Percentiles rank a stretch among this genome's conserved stretches.
These are phyloP conservation scores for Bombus ignitus DNA, from an alignment of 1,140 invertebrate species.

Conservation along the genomic window DNA sequence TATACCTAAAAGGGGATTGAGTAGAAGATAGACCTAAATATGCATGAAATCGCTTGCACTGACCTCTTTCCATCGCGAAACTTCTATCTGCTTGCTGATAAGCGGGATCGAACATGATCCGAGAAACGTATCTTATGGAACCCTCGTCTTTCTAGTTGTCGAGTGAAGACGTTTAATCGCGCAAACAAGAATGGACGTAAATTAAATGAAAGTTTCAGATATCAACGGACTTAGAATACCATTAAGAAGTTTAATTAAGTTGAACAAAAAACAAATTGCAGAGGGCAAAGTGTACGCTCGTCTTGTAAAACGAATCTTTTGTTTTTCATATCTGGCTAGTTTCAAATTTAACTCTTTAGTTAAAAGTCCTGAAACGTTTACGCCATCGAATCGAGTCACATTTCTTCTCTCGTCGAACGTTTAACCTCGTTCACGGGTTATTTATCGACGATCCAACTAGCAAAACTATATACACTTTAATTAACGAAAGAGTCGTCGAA, in stretches of 20 bases:
- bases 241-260: constrained; percentile 47
- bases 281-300: neutral
- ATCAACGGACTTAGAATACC: constrained; percentile 17
- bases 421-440: neutral
- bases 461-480: neutral
- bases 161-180: constrained; percentile 21
- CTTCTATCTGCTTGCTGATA: neutral
- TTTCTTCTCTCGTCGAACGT: neutral
- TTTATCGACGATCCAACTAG: neutral
- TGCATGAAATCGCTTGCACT: too few species aligned
- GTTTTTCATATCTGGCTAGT: neutral
- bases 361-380: neutral
- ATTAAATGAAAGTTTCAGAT: constrained; percentile 31
- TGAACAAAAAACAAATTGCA: constrained; percentile 16
- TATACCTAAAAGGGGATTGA: neutral
- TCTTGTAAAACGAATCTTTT: neutral
- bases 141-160: neutral
- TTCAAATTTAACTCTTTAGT: neutral
- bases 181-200: constrained; percentile 15
- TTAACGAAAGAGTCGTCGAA: neutral
- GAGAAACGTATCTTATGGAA: too few species aligned
- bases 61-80: neutral
- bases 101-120: neutral
- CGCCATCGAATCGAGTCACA: neutral
- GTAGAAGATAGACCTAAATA: neutral